phyloP scores from a whole-genome alignment of 1,140 invertebrate species.

The Temnothorax curvispinosus region DNA sequence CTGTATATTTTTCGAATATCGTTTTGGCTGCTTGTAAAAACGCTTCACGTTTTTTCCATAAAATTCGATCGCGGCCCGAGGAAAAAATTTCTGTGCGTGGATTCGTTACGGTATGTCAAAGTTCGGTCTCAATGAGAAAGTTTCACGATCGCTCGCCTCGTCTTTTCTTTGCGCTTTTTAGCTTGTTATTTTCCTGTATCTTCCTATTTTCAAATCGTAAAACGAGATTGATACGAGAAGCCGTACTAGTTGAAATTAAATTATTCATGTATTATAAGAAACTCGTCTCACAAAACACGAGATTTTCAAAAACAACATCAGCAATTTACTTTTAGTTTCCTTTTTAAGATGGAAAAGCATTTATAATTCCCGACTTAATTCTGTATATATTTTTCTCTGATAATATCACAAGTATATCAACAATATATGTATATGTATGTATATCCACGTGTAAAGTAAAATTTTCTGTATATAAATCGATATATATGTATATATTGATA shows the following conservation, averaged over 20 bases:
- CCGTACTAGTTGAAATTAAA: constrained; percentile 5
- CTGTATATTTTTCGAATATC: constrained; percentile 48
- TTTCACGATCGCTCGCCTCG: constrained; percentile 15
- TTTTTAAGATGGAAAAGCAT: not conserved
- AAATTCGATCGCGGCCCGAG: constrained; percentile 11
- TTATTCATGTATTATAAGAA: constrained; percentile 22
- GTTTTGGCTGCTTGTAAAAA: constrained; percentile 35
- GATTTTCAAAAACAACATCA: constrained; percentile 10
- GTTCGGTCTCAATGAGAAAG: constrained; percentile 19
- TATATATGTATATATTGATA: not conserved
- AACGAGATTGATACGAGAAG: constrained; percentile 24
- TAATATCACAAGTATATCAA: not conserved
- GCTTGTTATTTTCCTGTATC: constrained; percentile 33
- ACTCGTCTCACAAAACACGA: not conserved
- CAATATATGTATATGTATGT: not conserved
- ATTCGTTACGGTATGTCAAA: not conserved
- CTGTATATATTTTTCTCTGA: not conserved
- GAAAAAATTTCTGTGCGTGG: constrained; percentile 10
- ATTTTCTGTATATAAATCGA: too few species aligned
- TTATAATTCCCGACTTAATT: not conserved
- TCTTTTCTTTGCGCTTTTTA: constrained; percentile 9
- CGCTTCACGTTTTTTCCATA: constrained; percentile 45
- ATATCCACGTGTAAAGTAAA: not conserved
- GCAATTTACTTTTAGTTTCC: not conserved
- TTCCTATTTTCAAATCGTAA: constrained; percentile 31